Evolutionary conservation across 1,140 invertebrate species (phyloP).

Genomic region (Camponotus floridanus): DNA sequence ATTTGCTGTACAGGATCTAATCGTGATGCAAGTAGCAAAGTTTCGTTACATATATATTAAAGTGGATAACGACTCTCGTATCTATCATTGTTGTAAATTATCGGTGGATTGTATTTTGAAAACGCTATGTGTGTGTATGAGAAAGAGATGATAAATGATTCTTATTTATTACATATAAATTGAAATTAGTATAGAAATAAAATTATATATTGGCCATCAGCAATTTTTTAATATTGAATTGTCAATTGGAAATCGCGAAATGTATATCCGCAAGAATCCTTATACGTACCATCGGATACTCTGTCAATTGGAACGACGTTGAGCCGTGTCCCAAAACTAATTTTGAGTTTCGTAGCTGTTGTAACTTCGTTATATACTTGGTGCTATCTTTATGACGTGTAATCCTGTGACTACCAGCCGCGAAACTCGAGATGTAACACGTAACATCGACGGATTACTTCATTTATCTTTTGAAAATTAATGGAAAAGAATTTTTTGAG

Average conservation of each 20-base stretch:
- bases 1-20: not conserved
- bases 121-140: not conserved
- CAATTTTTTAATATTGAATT: not conserved
- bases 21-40: not conserved
- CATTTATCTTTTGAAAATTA: not conserved
- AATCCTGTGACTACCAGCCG: conserved; percentile 41
- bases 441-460: conserved; percentile 4
- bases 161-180: too few species aligned
- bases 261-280: conserved; percentile 31
- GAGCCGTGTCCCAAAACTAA: conserved; percentile 51
- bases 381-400: conserved; percentile 57
- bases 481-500: conserved; percentile 3
- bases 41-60: not conserved
- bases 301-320: conserved; percentile 50
- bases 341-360: conserved; percentile 55
- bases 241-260: not conserved
- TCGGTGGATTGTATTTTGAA: not conserved
- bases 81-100: not conserved
- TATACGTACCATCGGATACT: conserved; percentile 31
- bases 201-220: not conserved
- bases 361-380: conserved; percentile 64
- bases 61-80: not conserved
- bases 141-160: not conserved
- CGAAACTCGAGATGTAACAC: conserved; percentile 23
- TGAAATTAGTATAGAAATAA: not conserved